Evolutionary conservation across 2,888 invertebrate genomes (phyloP), one percentile per base, ranked within the genome.

Genomic region (Tineola bisselliella): DNA sequence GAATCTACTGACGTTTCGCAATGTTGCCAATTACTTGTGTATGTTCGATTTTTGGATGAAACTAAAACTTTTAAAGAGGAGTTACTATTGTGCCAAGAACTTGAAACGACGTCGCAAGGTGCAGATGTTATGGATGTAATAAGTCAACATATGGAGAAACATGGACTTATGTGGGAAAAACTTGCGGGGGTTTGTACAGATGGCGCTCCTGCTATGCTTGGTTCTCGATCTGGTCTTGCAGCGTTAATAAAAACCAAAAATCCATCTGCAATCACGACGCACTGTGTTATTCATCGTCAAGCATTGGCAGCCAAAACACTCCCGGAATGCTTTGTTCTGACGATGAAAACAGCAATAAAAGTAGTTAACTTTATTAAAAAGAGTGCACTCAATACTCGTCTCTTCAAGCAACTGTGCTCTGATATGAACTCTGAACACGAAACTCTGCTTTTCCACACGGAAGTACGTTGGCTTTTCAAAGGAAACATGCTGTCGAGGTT

Each of bases 131-230:
- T 59, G 25, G n/a, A 59, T 15, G 25, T 59, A 15, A 59, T 59
- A 8, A 59, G 30, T 59, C 6, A 38, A 12, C 30, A 30, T 38
- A 59, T 59, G 31, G 30, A 59, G 6, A 54, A 5, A 8, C 8
- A 54, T 54, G 17, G 17, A 8, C 43, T 60, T 60, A 44, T 44
- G 44, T 60, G 60, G 60, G 44, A 60, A 31, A 60, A 60, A 44
- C 44, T 43, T 60, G 60, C 44, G 60, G 44, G 60, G 44, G 43
- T 43, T 43, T 44, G 60, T 60, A 60, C 18, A 44, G 60, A 44
- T 44, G 43, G 60, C 25, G 60, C 44, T 44, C 60, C 17, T 44
- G 54, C 17, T 8, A 54, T 54, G n/a, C n/a, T n/a, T n/a, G n/a
- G n/a, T n/a, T n/a, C n/a, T 59, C 59, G 59, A 30, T 12, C 25